These are phyloP conservation scores for Lipophrys pholis DNA, from an alignment of 2,113 vertebrate genomes.

Conservation along the genomic window DNA sequence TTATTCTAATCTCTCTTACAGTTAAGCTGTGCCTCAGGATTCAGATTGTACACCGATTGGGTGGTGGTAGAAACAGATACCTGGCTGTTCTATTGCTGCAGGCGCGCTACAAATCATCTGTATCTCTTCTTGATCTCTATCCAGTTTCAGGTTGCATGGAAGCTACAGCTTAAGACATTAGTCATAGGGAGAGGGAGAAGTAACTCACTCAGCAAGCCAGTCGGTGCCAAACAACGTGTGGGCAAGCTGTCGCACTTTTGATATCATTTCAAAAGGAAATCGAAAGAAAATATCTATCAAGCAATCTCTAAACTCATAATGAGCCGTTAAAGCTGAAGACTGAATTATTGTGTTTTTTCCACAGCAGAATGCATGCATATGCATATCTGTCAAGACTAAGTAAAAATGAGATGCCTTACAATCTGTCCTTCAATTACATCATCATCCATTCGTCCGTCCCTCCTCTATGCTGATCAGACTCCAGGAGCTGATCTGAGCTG, in stretches of 20 bases:
- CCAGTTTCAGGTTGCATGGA: constrained; percentile 61
- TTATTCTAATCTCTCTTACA: constrained; percentile 65
- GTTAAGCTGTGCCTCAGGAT: constrained; percentile 62
- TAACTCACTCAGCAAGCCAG: constrained; percentile 42
- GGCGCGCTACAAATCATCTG: constrained; percentile 67
- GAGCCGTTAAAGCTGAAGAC: constrained; percentile 6
- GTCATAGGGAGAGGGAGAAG: constrained; percentile 56
- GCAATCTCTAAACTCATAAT: constrained; percentile 2
- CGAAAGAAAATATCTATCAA: constrained; percentile 13
- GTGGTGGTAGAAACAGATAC: constrained; percentile 60
- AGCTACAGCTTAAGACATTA: constrained; percentile 64
- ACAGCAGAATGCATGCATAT: too few relatives aligned
- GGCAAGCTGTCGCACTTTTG: constrained; percentile 33
- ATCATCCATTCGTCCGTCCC: too few relatives aligned
- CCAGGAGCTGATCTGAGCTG: too few relatives aligned
- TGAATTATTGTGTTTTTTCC: not conserved
- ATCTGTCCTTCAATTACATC: too few relatives aligned
- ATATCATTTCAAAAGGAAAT: constrained; percentile 28
- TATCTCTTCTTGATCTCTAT: constrained; percentile 65
- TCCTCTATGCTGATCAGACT: too few relatives aligned
- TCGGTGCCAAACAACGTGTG: constrained; percentile 14
- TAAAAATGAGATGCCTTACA: too few relatives aligned
- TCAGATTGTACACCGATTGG: constrained; percentile 64
- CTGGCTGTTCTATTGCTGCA: constrained; percentile 56
- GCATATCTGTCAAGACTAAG: too few relatives aligned